Base-by-base conservation (phyloP, 2,888 invertebrate genomes). In the Drosophila gaucha region DNA sequence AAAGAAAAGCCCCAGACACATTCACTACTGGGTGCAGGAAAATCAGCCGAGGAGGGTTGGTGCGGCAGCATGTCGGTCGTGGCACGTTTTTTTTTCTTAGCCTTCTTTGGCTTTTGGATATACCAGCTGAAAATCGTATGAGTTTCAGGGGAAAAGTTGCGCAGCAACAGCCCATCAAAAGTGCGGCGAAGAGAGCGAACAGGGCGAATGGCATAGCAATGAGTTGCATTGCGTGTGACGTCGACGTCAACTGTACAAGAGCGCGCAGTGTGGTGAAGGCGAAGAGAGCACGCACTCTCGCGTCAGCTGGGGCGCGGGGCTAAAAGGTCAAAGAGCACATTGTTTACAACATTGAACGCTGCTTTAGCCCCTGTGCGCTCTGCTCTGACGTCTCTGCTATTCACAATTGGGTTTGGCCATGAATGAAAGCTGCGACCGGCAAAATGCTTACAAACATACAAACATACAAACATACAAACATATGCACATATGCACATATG, bases 41-140 rank as follows among this genome's bases (percentile, higher is more conserved):
- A 59, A 56, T 22, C 31, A 46, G 54, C 26, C 47, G 55, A 26
- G 35, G 62, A 44, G 67, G 57, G 58, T 52, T 60, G 54, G 51
- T 49, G 47, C 51, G 58, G 66, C 57, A 52, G 60, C 70, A 65
- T 55, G 66, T 3, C 47, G 43, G 66, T 3, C 47, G 43, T 83
- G 80, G 77, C 80, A 84, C 86, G 86, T 85, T 84, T 79, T 80
- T 65, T 72, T 49, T 67, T 55, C 59, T 67, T 51, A 50, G 50
- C 64, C 56, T 46, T 57, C 63, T 51, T 43, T 38, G 67, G 78
- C 73, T 55, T 76, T 80, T 85, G 65, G 80, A 68, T 86, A 80
- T 90, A 90, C 80, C 86, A 78, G 80, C 89, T 80, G 76, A 84
- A 89, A 89, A 90, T 90, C 90, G 76, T 89, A 90, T 73, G 90